A percentile compares a stretch with the other conserved stretches of the same genome.
Evolutionary conservation across 2,797 vertebrate species (phyloP).

Genomic region (Harpagifer antarcticus): DNA sequence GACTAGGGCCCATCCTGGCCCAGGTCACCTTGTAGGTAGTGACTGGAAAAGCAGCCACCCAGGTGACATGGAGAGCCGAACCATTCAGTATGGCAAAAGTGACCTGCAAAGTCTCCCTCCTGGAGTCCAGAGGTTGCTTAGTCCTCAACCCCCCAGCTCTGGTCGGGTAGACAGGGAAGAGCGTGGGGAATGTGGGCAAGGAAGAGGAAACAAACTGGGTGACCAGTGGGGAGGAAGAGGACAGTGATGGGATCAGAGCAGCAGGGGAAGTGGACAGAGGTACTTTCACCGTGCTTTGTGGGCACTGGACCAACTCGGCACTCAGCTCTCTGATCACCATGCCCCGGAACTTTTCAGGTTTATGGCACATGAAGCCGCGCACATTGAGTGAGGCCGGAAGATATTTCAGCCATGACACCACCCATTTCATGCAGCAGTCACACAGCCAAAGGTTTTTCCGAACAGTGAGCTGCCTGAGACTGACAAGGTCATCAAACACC

Average conservation of each 20-base stretch:
- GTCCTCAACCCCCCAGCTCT: constrained; percentile 76
- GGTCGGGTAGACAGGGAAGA: constrained; percentile 78
- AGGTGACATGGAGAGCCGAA: constrained; percentile 92
- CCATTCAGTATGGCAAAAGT: constrained; percentile 90
- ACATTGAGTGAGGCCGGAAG: constrained; percentile 92
- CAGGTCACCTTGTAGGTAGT: constrained; percentile 94
- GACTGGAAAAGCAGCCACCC: constrained; percentile 89
- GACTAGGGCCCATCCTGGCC: constrained; percentile 94
- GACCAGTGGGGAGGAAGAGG: constrained; percentile 60
- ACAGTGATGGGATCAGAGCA: constrained; percentile 44
- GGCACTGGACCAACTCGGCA: constrained; percentile 91
- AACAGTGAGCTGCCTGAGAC: constrained; percentile 93
- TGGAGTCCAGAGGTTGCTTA: constrained; percentile 80
- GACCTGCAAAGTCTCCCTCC: constrained; percentile 83
- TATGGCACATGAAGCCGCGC: constrained; percentile 96
- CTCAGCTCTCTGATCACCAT: constrained; percentile 96
- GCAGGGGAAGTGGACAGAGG: constrained; percentile 66
- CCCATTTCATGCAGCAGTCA: constrained; percentile 95
- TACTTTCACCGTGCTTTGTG: constrained; percentile 79
- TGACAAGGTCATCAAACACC: constrained; percentile 90
- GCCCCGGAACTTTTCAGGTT: constrained; percentile 93
- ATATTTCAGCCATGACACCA: constrained; percentile 92
- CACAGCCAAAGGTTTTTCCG: constrained; percentile 96
- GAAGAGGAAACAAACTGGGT: constrained; percentile 72
- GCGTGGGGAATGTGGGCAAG: constrained; percentile 62